phyloP scores from a whole-genome alignment of 2,113 vertebrate species.

The Asarcornis scutulata region DNA sequence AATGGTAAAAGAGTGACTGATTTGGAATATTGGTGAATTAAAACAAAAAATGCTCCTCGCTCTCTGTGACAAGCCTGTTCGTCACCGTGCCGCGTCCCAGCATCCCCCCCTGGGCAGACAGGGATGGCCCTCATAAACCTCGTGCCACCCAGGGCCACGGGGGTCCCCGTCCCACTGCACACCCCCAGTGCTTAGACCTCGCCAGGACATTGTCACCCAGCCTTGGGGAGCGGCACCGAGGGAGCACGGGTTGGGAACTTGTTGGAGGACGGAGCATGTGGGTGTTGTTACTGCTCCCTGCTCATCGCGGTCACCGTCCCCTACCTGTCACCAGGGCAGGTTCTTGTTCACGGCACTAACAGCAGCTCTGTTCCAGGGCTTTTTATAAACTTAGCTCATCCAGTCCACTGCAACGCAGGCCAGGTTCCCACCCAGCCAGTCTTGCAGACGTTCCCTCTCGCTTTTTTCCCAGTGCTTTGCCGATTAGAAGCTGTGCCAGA shows the following conservation, averaged over 20 bases:
- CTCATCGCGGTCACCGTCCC: accelerated
- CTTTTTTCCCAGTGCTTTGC: background rate
- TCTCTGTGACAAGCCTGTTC: accelerated
- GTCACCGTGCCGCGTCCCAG: accelerated
- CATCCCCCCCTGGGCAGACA: background rate
- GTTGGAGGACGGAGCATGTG: background rate
- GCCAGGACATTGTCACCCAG: accelerated
- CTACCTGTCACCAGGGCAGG: background rate
- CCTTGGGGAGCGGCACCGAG: background rate
- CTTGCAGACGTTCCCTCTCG: background rate
- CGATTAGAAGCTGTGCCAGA: background rate
- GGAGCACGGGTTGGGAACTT: background rate
- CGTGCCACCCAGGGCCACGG: background rate
- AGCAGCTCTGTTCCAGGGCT: background rate
- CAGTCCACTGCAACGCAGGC: too few species aligned
- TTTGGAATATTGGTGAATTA: background rate
- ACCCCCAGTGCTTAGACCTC: background rate
- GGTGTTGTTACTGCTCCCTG: background rate
- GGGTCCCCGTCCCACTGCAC: too few species aligned
- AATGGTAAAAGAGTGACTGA: background rate
- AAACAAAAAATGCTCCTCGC: background rate
- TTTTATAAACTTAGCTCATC: background rate
- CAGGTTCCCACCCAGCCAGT: background rate
- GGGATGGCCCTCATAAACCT: background rate
- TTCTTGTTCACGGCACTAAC: background rate